Evolutionary conservation across 2,888 invertebrate genomes (phyloP), one percentile per base, ranked within the genome.

Genomic region (Pherbina coryleti): DNA sequence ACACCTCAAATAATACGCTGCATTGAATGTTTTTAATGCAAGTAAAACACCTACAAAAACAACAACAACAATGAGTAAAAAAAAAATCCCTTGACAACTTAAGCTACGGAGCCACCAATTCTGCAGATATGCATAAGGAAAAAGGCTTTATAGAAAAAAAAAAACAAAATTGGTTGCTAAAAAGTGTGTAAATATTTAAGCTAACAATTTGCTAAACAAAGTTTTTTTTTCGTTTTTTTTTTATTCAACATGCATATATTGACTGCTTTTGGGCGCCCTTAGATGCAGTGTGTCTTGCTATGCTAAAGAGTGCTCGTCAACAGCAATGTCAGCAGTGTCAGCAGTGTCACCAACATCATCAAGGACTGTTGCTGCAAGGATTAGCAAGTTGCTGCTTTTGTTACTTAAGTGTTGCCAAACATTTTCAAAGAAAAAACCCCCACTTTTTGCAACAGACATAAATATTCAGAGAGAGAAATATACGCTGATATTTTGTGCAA

Each of bases 181-280:
- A 71, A 60, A 72, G 57, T 72, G 60, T 72, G 60, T 60, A 72
- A 72, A 72, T 60, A 72, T 72, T 72, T 72, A 31, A 37, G 49
- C 25, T 37, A 44, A 19, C 60, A 72, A 72, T 72, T 72, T 72
- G 72, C 53, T 44, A 44, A 2, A 37, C 37, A 72, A 57, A 72
- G 60, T 72, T 72, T 44, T 17, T 22, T 44, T 67, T 57, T 60
- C 11, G 22, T 60, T 60, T 34, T 44, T 44, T 44, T 37, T 37
- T 8, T 37, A 37, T 8, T 4, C 5, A 37, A 37, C 31, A 31
- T 5, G 5, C 31, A 37, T 8, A 37, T 37, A 44, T 44, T 44
- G 44, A 44, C 44, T 44, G 11, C 44, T 44, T 44, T 44, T 14
- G 14, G 44, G 44, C 44, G 44, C 11, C 44, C 44, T 44, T 44